Base-by-base conservation (phyloP, 1,140 invertebrate genomes). In the Conus betulinus region DNA sequence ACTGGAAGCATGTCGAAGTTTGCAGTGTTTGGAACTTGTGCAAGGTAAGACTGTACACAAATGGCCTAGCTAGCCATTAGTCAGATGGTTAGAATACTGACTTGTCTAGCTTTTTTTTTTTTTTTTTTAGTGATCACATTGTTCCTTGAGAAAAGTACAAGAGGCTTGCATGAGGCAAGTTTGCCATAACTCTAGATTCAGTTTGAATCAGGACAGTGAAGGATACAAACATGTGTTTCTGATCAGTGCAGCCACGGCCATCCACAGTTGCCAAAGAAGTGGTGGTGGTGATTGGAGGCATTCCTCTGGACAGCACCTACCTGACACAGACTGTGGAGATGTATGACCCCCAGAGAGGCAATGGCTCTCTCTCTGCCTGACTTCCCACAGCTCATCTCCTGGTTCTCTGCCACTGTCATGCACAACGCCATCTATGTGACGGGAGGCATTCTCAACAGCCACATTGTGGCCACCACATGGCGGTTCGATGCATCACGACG, bases 241-340 rank as follows among this genome's bases (percentile, higher is more conserved):
- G 11, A 23, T 60, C 85, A 89, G 90, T 93, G 82, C 91, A 93
- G 52, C 94, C 95, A 8, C 91, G 95, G 67, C 95, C 94, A 11
- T 95, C 95, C 5, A 95, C 95, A 10, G 92, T 95, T 52, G 94
- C 95, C 57, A 95, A 94, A 85, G 94, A 95, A 74, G 93, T 94
- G 17, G 88, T 95, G 67, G 94, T 94, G 3, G 92, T 94, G 13
- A 89, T 95, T 23, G 93, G 94, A 55, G 94, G 94, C 17, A 88
- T 93, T 25, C 92, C 93, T 71, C 90, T 88, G 78, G 87, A 88
- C 74, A 78, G 63, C 55, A 60, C 55, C 74, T 93, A 92, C 88
- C 91, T 92, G 5, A 92, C 90, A 39, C 91, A 87, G 79, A 91
- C 91, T 7, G 92, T 95, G 27, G 94, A 95, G 87, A 94, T 94